Evolutionary conservation across 64 coral and sea anemone genomes (phyloP), one percentile per base, ranked within the genome.

Genomic region (Pocillopora verrucosa): DNA sequence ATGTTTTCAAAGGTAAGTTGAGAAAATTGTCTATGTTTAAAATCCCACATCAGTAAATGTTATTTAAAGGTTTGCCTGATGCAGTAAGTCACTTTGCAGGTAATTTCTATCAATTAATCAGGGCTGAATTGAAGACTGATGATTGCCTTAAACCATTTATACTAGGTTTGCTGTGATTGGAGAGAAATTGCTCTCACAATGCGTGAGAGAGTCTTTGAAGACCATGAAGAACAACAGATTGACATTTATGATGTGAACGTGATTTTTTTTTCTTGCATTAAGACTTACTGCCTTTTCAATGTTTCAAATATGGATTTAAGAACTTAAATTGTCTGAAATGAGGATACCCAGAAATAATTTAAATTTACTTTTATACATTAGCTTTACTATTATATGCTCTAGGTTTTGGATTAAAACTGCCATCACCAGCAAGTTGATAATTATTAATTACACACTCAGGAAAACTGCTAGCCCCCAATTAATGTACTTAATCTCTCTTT

Each of bases 181-280:
- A 88, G 74, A 72, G 76, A 82, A 20, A 93, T 93, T 56, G 87
- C 84, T 25, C 11, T 63, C 20, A 81, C 87, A n/a, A 93, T 93
- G 58, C 58, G 78, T 15, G 78, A 65, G 11, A 81, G 13, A 82
- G 85, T 88, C 0, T 93, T 88, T 88, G 38, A 87, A 56, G 65
- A 88, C 34, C 35, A 59, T 74, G 77, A 93, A 83, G 86, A 93
- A 64, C 84, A 93, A 74, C 20, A 74, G 34, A 93, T 93, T 62
- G 91, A 93, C 34, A 88, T 88, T 65, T 34, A 77, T 88, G 85
- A 93, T 75, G 56, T 93, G 17, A 93, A 93, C 65, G 86, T 93
- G 77, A 58, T 30, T 80, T 76, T 38, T 19, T 15, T 35, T 16
- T 36, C 2, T 19, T 15, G 73, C 41, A 45, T 45, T 45, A 45